Conservation (phyloP, 2,113 vertebrate genomes). For the Syrrhaptes paradoxus region DNA sequence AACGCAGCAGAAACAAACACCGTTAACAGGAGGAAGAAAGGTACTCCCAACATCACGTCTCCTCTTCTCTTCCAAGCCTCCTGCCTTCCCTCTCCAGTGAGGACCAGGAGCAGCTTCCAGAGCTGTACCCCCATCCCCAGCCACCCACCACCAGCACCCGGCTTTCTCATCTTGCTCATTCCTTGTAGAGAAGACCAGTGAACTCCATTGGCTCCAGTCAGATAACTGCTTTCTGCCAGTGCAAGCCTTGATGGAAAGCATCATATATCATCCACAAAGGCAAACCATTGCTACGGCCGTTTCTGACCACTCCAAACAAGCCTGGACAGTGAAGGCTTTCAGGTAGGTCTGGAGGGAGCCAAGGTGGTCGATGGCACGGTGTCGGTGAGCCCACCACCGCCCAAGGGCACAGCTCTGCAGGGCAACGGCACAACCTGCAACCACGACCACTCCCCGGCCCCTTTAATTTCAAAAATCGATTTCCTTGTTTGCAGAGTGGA, state of each 20-base stretch:
- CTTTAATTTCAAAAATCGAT: neutral
- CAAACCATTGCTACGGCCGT: neutral
- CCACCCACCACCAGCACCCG: neutral
- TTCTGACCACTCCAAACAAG: neutral
- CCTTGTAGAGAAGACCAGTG: too few relatives aligned
- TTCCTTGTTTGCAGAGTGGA: neutral
- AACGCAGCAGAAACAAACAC: neutral
- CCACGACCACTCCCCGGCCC: neutral
- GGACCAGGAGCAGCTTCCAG: neutral
- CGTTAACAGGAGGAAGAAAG: neutral
- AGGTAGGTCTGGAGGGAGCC: rapidly evolving
- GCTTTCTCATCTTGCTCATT: neutral
- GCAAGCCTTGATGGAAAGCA: neutral
- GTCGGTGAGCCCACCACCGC: neutral
- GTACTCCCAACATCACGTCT: neutral
- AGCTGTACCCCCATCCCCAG: neutral
- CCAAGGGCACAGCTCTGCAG: neutral
- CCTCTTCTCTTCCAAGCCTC: neutral
- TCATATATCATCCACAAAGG: too few relatives aligned
- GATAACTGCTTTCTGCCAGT: too few relatives aligned
- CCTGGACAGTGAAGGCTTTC: rapidly evolving
- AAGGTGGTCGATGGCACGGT: rapidly evolving
- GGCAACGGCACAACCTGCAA: neutral
- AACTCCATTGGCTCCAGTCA: neutral
- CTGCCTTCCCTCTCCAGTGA: neutral